Evolutionary conservation across 2,113 vertebrate species (phyloP), one percentile per base, ranked within the genome.

Genomic region (Myrmecobius fasciatus): DNA sequence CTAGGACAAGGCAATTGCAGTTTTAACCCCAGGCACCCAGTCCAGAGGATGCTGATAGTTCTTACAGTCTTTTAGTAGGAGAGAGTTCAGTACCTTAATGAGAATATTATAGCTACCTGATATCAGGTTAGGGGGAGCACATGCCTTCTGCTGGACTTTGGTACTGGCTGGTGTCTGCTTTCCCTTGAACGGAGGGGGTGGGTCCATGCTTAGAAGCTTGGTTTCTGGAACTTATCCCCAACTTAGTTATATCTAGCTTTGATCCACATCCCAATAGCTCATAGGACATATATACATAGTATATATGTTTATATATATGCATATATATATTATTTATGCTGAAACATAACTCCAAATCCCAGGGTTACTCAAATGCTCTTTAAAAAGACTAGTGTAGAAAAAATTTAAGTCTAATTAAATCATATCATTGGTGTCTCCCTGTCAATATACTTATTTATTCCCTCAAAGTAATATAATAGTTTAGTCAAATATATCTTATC

Each of bases 401-500:
- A 36, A 5, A 2, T 0, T 0, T n/a, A 0, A 11, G 3, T 26
- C 48, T 22, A 25, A 51, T 24, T 49, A 67, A 8, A 1, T 28
- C 25, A n/a, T n/a, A 48, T 43, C 3, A 0, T 22, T 14, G 90
- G 56, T 51, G 48, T 91, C 31, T 54, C 56, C 43, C 8, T 1
- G 0, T 52, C 52, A 31, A n/a, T 67, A 0, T n/a, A 5, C 31
- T 25, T 8, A 26, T 3, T 22, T 0, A 53, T 43, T 2, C 8
- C 60, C 88, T 17, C 3, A 28, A 53, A 52, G 52, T 24, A 0
- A 6, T 52, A 14, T n/a, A 0, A 28, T 3, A 12, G 11, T 14
- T 0, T 26, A 54, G 36, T 46, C 28, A 75, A 67, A 22, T 31
- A 22, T 0, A 10, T 0, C 11, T 25, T 0, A 1, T 0, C 75